phyloP scores from a whole-genome alignment of 2,113 vertebrate genomes.

The Microtus richardsoni region DNA sequence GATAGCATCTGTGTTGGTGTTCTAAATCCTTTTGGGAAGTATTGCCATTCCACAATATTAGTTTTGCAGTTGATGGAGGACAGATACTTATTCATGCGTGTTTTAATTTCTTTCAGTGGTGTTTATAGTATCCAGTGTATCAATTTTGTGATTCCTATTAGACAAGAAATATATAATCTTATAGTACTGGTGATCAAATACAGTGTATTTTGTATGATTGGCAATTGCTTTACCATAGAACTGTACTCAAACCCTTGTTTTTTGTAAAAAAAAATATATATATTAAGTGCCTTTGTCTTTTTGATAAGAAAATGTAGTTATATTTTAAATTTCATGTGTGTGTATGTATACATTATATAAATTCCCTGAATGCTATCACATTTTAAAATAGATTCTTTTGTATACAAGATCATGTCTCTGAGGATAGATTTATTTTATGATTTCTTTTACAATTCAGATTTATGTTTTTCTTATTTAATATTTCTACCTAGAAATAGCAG shows the following conservation, averaged over 20 bases:
- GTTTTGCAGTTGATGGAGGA: background rate
- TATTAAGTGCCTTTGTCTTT: background rate
- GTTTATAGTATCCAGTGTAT: background rate
- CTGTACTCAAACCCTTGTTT: background rate
- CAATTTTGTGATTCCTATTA: background rate
- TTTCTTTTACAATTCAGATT: background rate
- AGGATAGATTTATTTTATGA: background rate
- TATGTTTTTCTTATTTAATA: background rate
- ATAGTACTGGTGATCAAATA: background rate
- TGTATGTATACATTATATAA: background rate
- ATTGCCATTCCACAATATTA: background rate
- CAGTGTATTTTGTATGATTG: background rate
- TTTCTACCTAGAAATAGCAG: background rate
- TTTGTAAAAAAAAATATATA: background rate
- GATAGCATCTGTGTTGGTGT: background rate
- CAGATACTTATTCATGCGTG: background rate
- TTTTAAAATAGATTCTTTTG: background rate
- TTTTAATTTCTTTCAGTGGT: background rate
- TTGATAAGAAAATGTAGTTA: background rate
- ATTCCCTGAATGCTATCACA: background rate
- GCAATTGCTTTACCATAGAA: background rate
- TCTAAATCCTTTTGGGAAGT: background rate
- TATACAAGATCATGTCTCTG: background rate
- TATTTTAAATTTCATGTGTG: background rate
- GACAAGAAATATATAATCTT: background rate